Evolutionary conservation across 2,888 invertebrate genomes (phyloP).

Genomic region (Calameuta idolon): DNA sequence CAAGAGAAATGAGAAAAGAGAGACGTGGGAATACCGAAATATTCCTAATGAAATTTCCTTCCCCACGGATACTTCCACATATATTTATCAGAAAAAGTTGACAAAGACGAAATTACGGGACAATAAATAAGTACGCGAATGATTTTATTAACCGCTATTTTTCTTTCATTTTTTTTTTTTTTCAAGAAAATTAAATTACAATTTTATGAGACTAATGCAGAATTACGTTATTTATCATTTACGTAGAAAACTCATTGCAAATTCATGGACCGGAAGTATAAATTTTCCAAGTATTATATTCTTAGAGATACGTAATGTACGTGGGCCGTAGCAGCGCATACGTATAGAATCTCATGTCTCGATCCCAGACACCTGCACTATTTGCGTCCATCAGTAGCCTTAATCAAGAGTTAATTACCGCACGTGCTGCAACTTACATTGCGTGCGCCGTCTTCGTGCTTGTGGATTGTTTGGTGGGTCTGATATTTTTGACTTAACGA

Average conservation of each 20-base stretch:
- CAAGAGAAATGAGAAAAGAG: background rate
- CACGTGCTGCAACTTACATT: background rate
- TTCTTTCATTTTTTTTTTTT: background rate
- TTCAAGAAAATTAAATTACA: background rate
- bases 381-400: background rate
- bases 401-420: background rate
- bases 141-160: too few relatives aligned
- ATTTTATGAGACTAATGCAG: background rate
- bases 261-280: background rate
- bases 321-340: background rate
- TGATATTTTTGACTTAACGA: background rate
- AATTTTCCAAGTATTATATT: background rate
- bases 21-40: background rate
- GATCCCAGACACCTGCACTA: background rate
- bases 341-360: background rate
- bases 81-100: too few relatives aligned
- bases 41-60: background rate
- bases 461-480: background rate
- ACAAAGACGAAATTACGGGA: too few relatives aligned
- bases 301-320: background rate
- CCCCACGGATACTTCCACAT: background rate
- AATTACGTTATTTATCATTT: background rate
- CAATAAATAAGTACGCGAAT: too few relatives aligned
- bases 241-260: background rate
- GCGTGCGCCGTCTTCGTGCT: background rate